phyloP scores from a whole-genome alignment of 1,140 invertebrate genomes.

The Procambarus clarkii region DNA sequence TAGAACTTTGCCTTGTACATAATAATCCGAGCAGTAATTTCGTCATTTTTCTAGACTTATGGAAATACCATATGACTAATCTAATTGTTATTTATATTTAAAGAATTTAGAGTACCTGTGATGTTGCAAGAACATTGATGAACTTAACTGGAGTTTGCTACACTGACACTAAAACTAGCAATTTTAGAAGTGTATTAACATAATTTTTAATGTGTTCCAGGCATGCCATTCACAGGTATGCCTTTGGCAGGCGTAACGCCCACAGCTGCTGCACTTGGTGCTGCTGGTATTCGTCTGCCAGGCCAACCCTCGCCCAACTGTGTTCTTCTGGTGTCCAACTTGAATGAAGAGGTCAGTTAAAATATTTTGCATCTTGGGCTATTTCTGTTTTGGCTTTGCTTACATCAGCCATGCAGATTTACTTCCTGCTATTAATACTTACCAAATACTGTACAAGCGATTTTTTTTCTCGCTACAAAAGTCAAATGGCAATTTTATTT shows the following conservation, averaged over 20 bases:
- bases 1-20: neutral
- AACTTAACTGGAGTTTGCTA: slow-evolving; percentile 44
- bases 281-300: slow-evolving; percentile 75
- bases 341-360: slow-evolving; percentile 91
- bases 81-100: neutral
- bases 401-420: slow-evolving; percentile 55
- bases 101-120: slow-evolving; percentile 15
- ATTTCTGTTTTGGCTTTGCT: slow-evolving; percentile 50
- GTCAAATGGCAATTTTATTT: neutral
- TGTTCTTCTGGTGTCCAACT: slow-evolving; percentile 91
- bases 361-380: neutral
- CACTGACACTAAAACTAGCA: neutral
- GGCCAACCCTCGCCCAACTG: slow-evolving; percentile 80
- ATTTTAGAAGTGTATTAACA: slow-evolving; percentile 12
- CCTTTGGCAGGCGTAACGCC: slow-evolving; percentile 82
- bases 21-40: neutral
- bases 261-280: slow-evolving; percentile 78
- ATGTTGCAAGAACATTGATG: slow-evolving; percentile 57
- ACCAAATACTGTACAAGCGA: neutral
- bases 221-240: slow-evolving; percentile 73
- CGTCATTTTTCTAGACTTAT: neutral
- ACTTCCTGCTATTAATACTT: slow-evolving; percentile 37
- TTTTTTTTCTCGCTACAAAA: slow-evolving; percentile 24
- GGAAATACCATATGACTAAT: neutral
- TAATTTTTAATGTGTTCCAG: slow-evolving; percentile 56